Base-by-base conservation (phyloP, 2,797 vertebrate species). In the Chromis chromis region DNA sequence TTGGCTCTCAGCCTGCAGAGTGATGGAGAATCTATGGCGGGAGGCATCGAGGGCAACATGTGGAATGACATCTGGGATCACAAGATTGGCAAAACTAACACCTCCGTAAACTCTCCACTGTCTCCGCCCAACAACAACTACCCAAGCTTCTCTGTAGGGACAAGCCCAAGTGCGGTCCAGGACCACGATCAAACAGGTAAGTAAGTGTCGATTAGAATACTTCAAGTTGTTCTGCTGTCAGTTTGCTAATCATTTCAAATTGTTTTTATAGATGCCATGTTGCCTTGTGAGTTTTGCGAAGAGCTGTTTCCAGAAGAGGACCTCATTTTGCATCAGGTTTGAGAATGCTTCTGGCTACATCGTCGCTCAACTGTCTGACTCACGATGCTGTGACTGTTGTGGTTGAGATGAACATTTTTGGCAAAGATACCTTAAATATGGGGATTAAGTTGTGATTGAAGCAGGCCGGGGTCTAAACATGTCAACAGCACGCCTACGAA, bases 211-310 rank as follows among this genome's bases (percentile, higher is more conserved):
- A 24, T 56, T 44, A 8, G 8, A 42, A 19, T 2, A 21, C 8
- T 25, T 3, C 1, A 25, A 28, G 6, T 22, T 48, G 25, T 42
- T 73, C 16, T 64, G 17, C 28, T 39, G 11, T 58, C 4, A 6
- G 16, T 60, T 62, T 76, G 4, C 65, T 66, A 25, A 67, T 74
- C 1, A 6, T 52, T 67, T 54, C 1, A 48, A 22, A 39, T 58
- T 46, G 6, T 71, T 58, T 65, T 75, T 1, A 59, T 82, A 24
- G 95, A 96, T 65, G 86, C 91, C 74, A 95, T 98, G 96, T 78
- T 99, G 83, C 98, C 98, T 1, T 99, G 98, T 77, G 98, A 99
- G 86, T 99, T 99, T 78, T 99, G 98, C 54, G 98, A 99, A 87
- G 96, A 98, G 88, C 94, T 99, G 59, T 98, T 96, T 92, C 97